Evolutionary conservation across 2,797 vertebrate species (phyloP).

Genomic region (Glossophaga mutica): DNA sequence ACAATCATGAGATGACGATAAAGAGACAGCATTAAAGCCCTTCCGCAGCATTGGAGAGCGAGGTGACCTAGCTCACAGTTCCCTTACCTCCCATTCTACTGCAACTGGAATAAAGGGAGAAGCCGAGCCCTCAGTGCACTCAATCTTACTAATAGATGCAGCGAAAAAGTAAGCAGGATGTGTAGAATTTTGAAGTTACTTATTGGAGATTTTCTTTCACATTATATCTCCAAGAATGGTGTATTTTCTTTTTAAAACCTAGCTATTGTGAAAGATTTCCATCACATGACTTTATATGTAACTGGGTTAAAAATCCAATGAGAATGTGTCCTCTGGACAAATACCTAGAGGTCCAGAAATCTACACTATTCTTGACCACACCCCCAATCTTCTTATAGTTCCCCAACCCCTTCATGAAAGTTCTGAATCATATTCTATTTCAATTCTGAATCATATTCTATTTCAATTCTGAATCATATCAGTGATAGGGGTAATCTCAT

Average conservation of each 20-base stretch:
- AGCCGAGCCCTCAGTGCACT: not conserved
- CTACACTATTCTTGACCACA: not conserved
- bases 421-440: not conserved
- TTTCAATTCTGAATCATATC: not conserved
- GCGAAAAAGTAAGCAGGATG: not conserved
- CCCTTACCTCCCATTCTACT: not conserved
- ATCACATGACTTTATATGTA: not conserved
- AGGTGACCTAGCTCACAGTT: not conserved
- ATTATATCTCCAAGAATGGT: not conserved
- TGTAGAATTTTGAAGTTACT: not conserved
- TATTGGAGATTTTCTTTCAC: not conserved
- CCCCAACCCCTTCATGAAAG: not conserved
- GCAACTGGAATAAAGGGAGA: not conserved
- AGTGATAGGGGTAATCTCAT: not conserved
- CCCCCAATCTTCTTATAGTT: not conserved
- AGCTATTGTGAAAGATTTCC: not conserved
- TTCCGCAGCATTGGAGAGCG: not conserved
- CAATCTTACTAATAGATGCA: not conserved
- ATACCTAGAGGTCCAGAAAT: not conserved
- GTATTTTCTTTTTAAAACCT: not conserved
- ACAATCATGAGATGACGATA: not conserved
- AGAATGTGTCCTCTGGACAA: not conserved
- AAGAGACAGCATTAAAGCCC: not conserved
- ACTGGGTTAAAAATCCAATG: not conserved
- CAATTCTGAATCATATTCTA: not conserved